A percentile compares a stretch with the other conserved stretches of the same genome.
These are phyloP conservation scores for Amblyteles armatorius DNA, from an alignment of 2,888 invertebrate genomes.

Conservation along the genomic window DNA sequence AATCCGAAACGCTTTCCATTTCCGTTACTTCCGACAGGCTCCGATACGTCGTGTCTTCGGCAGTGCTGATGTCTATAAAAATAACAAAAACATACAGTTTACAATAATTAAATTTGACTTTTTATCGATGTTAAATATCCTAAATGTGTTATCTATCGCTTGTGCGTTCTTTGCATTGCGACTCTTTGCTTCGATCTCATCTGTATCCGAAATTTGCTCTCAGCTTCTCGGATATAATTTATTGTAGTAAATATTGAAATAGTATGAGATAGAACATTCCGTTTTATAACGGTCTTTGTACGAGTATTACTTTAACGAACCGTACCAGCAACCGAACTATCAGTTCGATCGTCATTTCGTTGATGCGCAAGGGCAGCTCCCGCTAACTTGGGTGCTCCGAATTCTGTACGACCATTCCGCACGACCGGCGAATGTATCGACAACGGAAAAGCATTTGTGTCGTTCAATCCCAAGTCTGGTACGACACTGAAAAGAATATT, in stretches of 20 bases:
- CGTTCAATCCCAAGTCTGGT: constrained; percentile 46
- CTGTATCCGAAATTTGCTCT: too few relatives aligned
- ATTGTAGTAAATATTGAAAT: too few relatives aligned
- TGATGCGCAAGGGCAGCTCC: background rate
- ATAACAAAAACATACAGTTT: background rate
- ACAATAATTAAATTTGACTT: background rate
- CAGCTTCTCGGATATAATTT: too few relatives aligned
- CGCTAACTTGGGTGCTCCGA: background rate
- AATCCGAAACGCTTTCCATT: constrained; percentile 44
- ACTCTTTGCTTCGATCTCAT: too few relatives aligned
- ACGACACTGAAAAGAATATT: constrained; percentile 45
- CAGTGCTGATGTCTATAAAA: constrained; percentile 38
- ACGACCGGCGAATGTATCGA: constrained; percentile 1
- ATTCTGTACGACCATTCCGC: background rate
- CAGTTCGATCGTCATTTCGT: background rate
- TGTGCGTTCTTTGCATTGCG: too few relatives aligned
- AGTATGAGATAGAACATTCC: too few relatives aligned
- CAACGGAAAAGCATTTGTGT: background rate
- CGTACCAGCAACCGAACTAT: constrained; percentile 19
- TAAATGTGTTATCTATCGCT: too few relatives aligned
- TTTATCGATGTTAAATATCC: too few relatives aligned
- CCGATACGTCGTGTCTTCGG: constrained; percentile 56
- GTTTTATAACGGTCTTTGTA: background rate
- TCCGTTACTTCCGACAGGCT: constrained; percentile 48
- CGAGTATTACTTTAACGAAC: background rate